These are phyloP conservation scores for Astreopora myriophthalma DNA, from an alignment of 64 coral and sea anemone species.

Conservation along the genomic window DNA sequence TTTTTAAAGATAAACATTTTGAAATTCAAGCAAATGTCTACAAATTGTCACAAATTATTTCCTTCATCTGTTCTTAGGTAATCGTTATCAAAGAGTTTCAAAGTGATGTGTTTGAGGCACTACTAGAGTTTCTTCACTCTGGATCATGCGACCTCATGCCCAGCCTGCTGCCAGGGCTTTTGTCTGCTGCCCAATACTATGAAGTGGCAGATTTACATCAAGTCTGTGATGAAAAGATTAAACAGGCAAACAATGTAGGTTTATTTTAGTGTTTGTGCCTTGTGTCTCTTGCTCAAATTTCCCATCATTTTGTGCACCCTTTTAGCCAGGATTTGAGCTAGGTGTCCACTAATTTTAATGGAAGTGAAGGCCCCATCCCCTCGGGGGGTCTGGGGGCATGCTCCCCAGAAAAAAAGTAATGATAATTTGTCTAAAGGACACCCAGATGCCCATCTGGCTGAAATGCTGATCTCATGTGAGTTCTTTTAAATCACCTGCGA, in stretches of 20 bases:
- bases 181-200: slow-evolving; percentile 25
- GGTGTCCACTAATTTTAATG: too few relatives aligned
- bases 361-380: too few relatives aligned
- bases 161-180: background rate
- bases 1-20: too few relatives aligned
- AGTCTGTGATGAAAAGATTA: slow-evolving; percentile 16
- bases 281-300: too few relatives aligned
- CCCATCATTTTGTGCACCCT: too few relatives aligned
- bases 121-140: slow-evolving; percentile 10
- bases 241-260: background rate
- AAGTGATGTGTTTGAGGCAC: slow-evolving; percentile 15
- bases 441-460: too few relatives aligned
- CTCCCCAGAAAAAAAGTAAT: too few relatives aligned
- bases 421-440: too few relatives aligned
- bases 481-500: too few relatives aligned
- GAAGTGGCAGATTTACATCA: slow-evolving; percentile 8
- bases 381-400: background rate
- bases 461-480: too few relatives aligned
- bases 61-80: background rate
- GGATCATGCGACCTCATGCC: slow-evolving; percentile 19
- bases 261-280: background rate
- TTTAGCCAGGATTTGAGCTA: too few relatives aligned
- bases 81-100: slow-evolving; percentile 4
- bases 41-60: background rate
- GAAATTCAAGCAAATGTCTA: too few relatives aligned